phyloP scores from a whole-genome alignment of 2,888 invertebrate genomes.

The Eristalis arbustorum region DNA sequence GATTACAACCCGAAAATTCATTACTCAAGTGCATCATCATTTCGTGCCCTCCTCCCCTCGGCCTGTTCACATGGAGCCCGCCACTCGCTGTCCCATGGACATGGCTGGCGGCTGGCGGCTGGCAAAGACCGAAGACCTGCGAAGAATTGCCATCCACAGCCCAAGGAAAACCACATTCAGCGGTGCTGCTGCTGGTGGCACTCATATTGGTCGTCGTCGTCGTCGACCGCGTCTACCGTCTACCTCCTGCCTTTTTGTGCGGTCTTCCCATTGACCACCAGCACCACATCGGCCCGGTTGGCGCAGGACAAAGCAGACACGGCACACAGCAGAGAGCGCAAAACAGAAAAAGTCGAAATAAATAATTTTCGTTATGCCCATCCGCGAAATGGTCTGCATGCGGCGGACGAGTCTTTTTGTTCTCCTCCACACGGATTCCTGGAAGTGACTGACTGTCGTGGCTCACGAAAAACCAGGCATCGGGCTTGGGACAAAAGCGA shows the following conservation, averaged over 20 bases:
- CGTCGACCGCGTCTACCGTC: not conserved
- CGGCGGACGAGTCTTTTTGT: conserved; percentile 68
- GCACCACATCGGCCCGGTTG: conserved; percentile 7
- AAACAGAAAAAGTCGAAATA: conserved; percentile 44
- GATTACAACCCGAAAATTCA: conserved; percentile 68
- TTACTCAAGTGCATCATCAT: conserved; percentile 67
- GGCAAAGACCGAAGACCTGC: conserved; percentile 67
- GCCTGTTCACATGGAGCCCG: not conserved
- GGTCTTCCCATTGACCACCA: conserved; percentile 62
- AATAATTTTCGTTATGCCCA: conserved; percentile 68
- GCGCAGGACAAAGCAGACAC: conserved; percentile 42
- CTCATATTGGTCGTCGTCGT: conserved; percentile 38
- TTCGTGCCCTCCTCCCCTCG: conserved; percentile 9
- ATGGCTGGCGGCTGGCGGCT: conserved; percentile 19
- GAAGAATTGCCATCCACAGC: conserved; percentile 54
- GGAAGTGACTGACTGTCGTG: conserved; percentile 65
- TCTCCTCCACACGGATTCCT: conserved; percentile 69
- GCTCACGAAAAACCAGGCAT: conserved; percentile 45
- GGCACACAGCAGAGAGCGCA: not conserved
- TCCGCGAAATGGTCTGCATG: conserved; percentile 46
- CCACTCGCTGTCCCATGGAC: conserved; percentile 23
- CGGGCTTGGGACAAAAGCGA: conserved; percentile 31
- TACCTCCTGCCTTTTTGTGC: conserved; percentile 41
- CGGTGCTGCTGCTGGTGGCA: conserved; percentile 10
- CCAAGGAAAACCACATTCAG: conserved; percentile 69